Percentiles rank a stretch among this genome's conserved stretches.
phyloP scores from a whole-genome alignment of 2,113 vertebrate species.

The Thalassoma bifasciatum region DNA sequence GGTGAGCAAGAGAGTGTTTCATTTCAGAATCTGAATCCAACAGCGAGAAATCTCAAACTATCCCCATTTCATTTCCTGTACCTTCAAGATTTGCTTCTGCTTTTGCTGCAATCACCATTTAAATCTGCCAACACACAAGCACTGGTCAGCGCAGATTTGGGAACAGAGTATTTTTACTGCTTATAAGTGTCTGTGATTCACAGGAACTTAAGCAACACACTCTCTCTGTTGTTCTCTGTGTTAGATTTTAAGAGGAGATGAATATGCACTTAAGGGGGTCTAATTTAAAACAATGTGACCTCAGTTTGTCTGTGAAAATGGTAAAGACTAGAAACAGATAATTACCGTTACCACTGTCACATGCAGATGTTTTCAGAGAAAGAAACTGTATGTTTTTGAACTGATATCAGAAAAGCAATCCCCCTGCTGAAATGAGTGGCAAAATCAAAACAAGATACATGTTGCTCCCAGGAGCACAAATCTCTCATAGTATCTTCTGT shows the following conservation, averaged over 20 bases:
- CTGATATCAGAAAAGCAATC: background rate
- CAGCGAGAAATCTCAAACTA: too few relatives aligned
- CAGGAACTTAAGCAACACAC: too few relatives aligned
- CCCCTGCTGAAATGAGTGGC: conserved; percentile 11
- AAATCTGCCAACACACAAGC: too few relatives aligned
- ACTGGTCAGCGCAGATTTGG: too few relatives aligned
- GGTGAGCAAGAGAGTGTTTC: too few relatives aligned
- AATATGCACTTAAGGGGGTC: background rate
- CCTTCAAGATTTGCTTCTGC: too few relatives aligned
- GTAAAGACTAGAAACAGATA: background rate
- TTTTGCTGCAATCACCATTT: too few relatives aligned
- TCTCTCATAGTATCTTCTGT: conserved; percentile 48
- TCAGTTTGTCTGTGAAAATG: conserved; percentile 9
- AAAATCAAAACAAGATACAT: conserved; percentile 46
- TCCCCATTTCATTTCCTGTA: too few relatives aligned
- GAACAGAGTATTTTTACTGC: background rate
- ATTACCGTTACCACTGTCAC: background rate
- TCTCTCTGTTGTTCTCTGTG: background rate
- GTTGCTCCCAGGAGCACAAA: conserved; percentile 33
- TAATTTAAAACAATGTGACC: background rate
- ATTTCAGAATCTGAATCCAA: too few relatives aligned
- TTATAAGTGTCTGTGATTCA: too few relatives aligned
- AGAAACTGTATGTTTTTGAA: conserved; percentile 10
- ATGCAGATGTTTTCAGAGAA: conserved; percentile 6
- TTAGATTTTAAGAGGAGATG: too few relatives aligned